Evolutionary conservation across 2,113 vertebrate species (phyloP), one percentile per base, ranked within the genome.

Genomic region (Mohoua ochrocephala): DNA sequence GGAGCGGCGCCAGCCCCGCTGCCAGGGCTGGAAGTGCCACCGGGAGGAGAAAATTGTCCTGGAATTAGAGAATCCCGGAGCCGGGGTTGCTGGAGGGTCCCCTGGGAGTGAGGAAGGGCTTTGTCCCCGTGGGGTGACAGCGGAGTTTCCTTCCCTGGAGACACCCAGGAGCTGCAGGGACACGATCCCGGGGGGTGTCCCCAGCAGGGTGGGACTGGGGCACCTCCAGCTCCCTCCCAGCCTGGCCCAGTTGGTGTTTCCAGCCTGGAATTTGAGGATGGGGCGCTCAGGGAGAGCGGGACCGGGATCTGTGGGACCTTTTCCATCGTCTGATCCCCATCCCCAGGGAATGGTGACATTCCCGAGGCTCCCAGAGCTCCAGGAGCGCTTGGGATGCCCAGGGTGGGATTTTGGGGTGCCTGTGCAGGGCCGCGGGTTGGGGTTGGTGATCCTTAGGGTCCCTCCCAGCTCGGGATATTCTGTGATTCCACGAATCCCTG

Each of bases 321-420:
- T 33, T 1, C 3, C n/a, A 60, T 44, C 24, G 31, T 42, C 3
- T 2, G 17, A 2, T 45, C 3, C 20, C 1, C 60, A 35, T 33
- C 12, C 26, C 49, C 26, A 23, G 30, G 47, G 41, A 10, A 5
- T 2, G 35, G 67, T 1, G 31, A 11, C 33, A 24, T 31, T 28
- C 61, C 53, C 10, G 11, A 14, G 42, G 42, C 70, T 57, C 24
- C 33, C 13, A 0, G 23, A 45, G 74, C 84, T 47, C 83, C 33
- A 1, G 64, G 28, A 14, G 21, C 1, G 0, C 6, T 22, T 3
- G 10, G 54, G 37, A 3, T 16, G n/a, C 17, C 0, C 42, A 4
- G 9, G 28, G 10, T 4, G 13, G 45, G 61, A 12, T 67, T 39
- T 39, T 44, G 44, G 52, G 59, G 33, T 6, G 8, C 30, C 18